These are phyloP conservation scores for Drosophila mimetica DNA, from an alignment of 2,888 invertebrate species.

Conservation along the genomic window DNA sequence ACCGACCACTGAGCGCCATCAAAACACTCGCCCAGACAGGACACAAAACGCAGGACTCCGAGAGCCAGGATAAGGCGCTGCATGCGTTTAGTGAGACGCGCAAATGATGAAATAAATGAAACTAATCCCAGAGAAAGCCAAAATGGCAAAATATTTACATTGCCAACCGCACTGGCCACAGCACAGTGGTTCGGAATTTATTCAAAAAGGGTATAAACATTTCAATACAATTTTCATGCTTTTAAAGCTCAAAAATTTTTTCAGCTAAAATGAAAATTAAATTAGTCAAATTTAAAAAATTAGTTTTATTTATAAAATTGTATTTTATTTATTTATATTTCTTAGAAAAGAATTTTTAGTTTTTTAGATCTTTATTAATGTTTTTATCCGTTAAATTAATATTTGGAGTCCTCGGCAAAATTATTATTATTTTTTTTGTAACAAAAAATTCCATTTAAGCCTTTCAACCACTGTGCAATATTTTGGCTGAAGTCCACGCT, in stretches of 20 bases:
- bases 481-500: conserved; percentile 5
- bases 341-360: no score
- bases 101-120: conserved; percentile 79
- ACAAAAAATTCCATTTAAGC: background rate
- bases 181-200: conserved; percentile 23
- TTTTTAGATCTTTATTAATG: no score
- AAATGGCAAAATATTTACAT: conserved; percentile 77
- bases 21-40: conserved; percentile 20
- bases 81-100: conserved; percentile 74
- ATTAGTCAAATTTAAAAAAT: no score
- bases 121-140: conserved; percentile 78
- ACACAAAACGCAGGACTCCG: conserved; percentile 12
- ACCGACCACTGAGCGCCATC: conserved; percentile 26
- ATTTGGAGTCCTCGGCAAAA: background rate
- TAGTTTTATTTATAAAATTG: no score
- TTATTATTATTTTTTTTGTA: background rate
- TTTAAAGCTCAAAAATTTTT: no score
- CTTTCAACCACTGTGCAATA: conserved; percentile 27
- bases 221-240: no score
- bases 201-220: background rate
- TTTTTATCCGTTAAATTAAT: background rate
- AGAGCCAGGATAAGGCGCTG: conserved; percentile 39
- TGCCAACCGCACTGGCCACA: conserved; percentile 61
- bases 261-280: no score
- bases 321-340: no score